Conservation (phyloP, 2,888 invertebrate species). For the Pedicia rivosa region DNA sequence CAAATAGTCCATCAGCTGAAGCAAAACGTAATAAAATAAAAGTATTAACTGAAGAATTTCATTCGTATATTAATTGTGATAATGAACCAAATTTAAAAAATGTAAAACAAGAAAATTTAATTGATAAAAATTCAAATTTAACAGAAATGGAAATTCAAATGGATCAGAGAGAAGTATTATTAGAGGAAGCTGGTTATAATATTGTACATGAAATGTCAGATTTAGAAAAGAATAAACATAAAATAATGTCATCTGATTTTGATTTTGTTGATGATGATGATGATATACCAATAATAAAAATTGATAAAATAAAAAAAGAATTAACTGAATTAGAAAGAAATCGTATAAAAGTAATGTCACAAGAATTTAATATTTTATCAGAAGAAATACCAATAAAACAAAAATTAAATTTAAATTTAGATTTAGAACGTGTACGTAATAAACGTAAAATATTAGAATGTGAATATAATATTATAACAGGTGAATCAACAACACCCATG, state of each 20-base stretch:
- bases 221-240: neutral
- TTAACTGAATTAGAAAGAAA: conserved; percentile 27
- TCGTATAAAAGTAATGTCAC: conserved; percentile 24
- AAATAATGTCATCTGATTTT: conserved; percentile 16
- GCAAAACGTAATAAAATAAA: conserved; percentile 43
- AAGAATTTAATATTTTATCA: conserved; percentile 16
- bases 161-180: neutral
- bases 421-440: conserved; percentile 18
- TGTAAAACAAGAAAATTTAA: neutral
- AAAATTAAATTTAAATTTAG: conserved; percentile 17
- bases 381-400: conserved; percentile 6
- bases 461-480: conserved; percentile 19
- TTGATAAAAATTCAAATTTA: conserved; percentile 5
- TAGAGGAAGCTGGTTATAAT: no score
- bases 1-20: conserved; percentile 30
- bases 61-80: conserved; percentile 28
- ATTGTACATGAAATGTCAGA: no score
- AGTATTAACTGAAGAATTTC: conserved; percentile 43
- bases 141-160: neutral
- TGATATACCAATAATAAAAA: neutral
- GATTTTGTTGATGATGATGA: no score
- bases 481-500: conserved; percentile 17
- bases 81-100: conserved; percentile 11
- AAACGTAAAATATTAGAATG: conserved; percentile 18
- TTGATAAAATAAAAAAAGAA: conserved; percentile 6